Evolutionary conservation across 2,113 vertebrate species (phyloP), one percentile per base, ranked within the genome.

Genomic region (Aramus guarauna): DNA sequence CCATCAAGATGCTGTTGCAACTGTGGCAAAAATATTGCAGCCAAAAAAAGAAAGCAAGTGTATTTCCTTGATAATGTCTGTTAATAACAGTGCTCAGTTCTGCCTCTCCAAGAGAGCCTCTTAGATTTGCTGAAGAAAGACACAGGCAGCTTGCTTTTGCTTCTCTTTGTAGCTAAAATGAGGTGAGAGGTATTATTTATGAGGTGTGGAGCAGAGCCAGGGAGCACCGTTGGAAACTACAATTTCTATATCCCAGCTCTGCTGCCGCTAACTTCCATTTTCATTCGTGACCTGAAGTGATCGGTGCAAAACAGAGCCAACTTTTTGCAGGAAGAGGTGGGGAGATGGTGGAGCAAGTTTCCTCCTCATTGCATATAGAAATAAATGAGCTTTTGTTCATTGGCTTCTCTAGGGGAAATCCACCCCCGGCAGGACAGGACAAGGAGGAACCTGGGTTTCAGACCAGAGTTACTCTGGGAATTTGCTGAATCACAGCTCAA

Each of bases 401-500:
- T 95, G 88, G 96, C 79, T 94, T 85, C 76, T 78, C 52, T 15
- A n/a, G 39, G 48, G 93, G 83, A 97, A 96, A 95, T 78, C 97
- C 97, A 78, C 52, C 69, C 86, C 94, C 20, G 0, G 45, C 64
- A 85, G 63, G 85, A 86, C 63, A 77, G 72, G 67, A 80, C 79
- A 56, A 93, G 81, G 88, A 97, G 86, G 95, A 95, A 94, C n/a
- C 23, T 3, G 9, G 22, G 26, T 47, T 85, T 78, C 87, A 82
- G 78, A 77, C 14, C 48, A 21, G 47, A 12, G 30, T 83, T 77
- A 55, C 58, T 82, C 74, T 9, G 63, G 81, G 81, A 94, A 96
- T 89, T 41, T 79, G 97, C 95, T 97, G 96, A 97, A 92, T 97
- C 94, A 96, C 92, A 63, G 92, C 67, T 87, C 11, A 37, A 62